These are phyloP conservation scores for Trematomus loennbergii DNA, from an alignment of 2,113 vertebrate species.

Conservation along the genomic window DNA sequence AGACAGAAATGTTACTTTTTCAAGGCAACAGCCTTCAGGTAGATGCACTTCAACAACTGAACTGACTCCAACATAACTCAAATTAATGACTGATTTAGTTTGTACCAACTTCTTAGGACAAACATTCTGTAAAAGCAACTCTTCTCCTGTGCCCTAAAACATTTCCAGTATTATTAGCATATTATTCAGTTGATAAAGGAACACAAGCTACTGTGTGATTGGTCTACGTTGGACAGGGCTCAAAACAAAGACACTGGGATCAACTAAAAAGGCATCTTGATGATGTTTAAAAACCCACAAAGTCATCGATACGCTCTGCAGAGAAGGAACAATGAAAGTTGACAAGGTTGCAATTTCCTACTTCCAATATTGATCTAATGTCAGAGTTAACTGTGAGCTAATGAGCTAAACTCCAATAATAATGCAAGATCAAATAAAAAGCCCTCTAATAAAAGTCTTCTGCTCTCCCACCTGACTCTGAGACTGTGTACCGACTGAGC, in stretches of 20 bases:
- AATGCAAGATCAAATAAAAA: constrained; percentile 15
- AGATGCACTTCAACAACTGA: not conserved
- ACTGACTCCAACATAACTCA: not conserved
- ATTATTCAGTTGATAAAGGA: not conserved
- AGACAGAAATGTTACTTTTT: not conserved
- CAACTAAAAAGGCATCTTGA: not conserved
- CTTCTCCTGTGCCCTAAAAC: not conserved
- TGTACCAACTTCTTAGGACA: not conserved
- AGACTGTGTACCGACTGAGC: constrained; percentile 30
- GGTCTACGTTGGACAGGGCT: too few species aligned
- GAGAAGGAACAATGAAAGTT: too few species aligned
- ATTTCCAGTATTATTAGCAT: not conserved
- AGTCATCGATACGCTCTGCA: too few species aligned
- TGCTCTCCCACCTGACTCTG: not conserved
- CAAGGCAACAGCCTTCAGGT: not conserved
- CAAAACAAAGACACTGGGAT: too few species aligned
- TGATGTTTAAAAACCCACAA: not conserved
- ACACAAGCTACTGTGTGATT: not conserved
- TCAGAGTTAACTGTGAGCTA: not conserved
- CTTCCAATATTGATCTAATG: too few species aligned
- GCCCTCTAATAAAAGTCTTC: constrained; percentile 3
- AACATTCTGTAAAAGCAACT: not conserved
- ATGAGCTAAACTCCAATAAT: not conserved
- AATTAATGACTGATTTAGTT: not conserved
- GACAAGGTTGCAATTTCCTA: too few species aligned